Conservation (phyloP, 2,113 vertebrate genomes). For the Synodontis membranacea region DNA sequence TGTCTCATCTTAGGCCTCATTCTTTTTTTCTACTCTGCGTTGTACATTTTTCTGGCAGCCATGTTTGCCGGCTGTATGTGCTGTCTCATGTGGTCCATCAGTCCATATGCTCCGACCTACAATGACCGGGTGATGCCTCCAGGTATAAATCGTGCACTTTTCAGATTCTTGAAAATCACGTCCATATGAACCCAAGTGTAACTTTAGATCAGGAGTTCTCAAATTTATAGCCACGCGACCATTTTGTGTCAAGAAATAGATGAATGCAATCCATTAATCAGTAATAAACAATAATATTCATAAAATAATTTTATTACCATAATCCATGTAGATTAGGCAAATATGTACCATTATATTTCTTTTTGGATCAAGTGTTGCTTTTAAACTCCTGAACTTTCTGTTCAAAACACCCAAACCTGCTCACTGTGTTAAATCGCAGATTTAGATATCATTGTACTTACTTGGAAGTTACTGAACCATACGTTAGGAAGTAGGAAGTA, state of each 20-base stretch:
- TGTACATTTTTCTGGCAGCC: slow-evolving; percentile 88
- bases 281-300: neutral
- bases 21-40: slow-evolving; percentile 87
- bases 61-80: slow-evolving; percentile 93
- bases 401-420: too few species aligned
- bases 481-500: neutral
- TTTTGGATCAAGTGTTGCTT: neutral
- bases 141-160: slow-evolving; percentile 63
- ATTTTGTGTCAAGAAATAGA: neutral
- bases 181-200: neutral
- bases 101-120: slow-evolving; percentile 85
- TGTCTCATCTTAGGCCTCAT: slow-evolving; percentile 79
- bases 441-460: neutral
- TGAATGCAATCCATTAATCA: neutral
- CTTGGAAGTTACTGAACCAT: neutral
- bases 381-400: neutral
- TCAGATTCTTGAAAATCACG: neutral
- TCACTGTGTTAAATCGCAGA: too few species aligned
- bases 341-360: neutral
- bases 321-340: neutral
- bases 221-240: neutral
- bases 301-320: neutral
- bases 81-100: slow-evolving; percentile 88
- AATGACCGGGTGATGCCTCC: slow-evolving; percentile 90
- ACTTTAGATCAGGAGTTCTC: neutral